These are phyloP conservation scores for Pimpla rufipes DNA, from an alignment of 2,888 invertebrate genomes.

Conservation along the genomic window DNA sequence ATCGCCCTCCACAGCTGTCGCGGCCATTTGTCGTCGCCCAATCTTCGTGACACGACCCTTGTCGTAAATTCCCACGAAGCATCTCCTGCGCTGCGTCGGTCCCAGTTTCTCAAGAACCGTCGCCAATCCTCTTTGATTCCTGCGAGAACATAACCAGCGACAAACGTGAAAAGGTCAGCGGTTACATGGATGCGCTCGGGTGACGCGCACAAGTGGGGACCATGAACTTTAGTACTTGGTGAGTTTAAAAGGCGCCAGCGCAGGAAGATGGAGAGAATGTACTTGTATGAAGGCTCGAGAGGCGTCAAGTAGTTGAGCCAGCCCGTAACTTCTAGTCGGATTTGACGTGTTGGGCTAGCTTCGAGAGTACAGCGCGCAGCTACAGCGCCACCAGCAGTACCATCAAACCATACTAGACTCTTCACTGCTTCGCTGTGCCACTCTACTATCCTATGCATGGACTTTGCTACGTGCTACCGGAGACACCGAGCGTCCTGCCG, in stretches of 20 bases:
- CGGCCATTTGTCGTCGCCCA: not conserved
- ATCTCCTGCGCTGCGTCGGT: constrained; percentile 25
- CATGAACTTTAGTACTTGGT: constrained; percentile 6
- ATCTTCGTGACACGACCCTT: not conserved
- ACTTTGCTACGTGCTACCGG: constrained; percentile 70
- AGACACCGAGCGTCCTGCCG: constrained; percentile 57
- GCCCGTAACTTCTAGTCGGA: constrained; percentile 73
- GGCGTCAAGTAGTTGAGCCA: constrained; percentile 42
- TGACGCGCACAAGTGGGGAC: not conserved
- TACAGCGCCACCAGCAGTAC: not conserved
- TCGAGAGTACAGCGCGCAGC: constrained; percentile 55
- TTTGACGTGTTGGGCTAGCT: constrained; percentile 72
- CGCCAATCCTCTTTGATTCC: constrained; percentile 25
- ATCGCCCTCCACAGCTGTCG: not conserved
- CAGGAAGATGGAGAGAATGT: constrained; percentile 8
- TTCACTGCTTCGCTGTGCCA: constrained; percentile 60
- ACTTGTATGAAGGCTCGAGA: constrained; percentile 38
- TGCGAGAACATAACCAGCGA: not conserved
- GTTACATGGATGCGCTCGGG: constrained; percentile 1
- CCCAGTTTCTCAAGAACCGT: constrained; percentile 9
- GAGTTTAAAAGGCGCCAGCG: constrained; percentile 44
- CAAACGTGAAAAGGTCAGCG: not conserved
- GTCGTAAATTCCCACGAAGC: not conserved
- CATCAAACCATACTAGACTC: constrained; percentile 63
- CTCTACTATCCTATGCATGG: constrained; percentile 81